Conservation (phyloP, 2,888 invertebrate species). For the Leucophenga maculata region DNA sequence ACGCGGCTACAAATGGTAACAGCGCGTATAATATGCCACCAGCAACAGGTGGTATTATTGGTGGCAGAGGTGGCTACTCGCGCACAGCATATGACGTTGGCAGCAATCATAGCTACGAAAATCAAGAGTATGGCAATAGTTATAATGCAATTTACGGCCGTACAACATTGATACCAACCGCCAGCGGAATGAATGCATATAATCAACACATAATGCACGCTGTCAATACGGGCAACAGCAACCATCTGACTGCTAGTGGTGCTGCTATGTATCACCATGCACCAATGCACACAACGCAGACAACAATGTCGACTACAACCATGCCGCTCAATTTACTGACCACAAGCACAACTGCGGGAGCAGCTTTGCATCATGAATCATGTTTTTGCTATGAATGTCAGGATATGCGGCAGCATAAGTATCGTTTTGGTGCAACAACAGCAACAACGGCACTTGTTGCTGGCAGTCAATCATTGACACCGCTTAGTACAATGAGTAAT, state of each 20-base stretch:
- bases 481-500: slow-evolving; percentile 28
- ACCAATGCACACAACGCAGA: no score
- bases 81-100: slow-evolving; percentile 42
- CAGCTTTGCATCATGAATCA: slow-evolving; percentile 65
- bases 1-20: slow-evolving; percentile 40
- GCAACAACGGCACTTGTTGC: slow-evolving; percentile 13
- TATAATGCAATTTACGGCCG: slow-evolving; percentile 62
- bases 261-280: slow-evolving; percentile 41
- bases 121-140: slow-evolving; percentile 51
- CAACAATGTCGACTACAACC: not conserved
- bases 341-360: slow-evolving; percentile 17
- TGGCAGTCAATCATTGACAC: slow-evolving; percentile 29
- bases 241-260: no score
- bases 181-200: slow-evolving; percentile 53
- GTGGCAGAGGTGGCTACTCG: slow-evolving; percentile 43
- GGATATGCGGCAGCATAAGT: slow-evolving; percentile 61
- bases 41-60: slow-evolving; percentile 27
- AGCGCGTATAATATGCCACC: slow-evolving; percentile 23
- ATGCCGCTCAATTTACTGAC: slow-evolving; percentile 3
- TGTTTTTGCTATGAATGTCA: slow-evolving; percentile 72
- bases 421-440: slow-evolving; percentile 46
- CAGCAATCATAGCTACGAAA: slow-evolving; percentile 40
- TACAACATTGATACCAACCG: slow-evolving; percentile 51
- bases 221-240: slow-evolving; percentile 47
- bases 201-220: slow-evolving; percentile 36